Percentiles rank a stretch among this genome's conserved stretches.
These are phyloP conservation scores for Acanthosoma haemorrhoidale DNA, from an alignment of 2,888 invertebrate genomes.

Conservation along the genomic window DNA sequence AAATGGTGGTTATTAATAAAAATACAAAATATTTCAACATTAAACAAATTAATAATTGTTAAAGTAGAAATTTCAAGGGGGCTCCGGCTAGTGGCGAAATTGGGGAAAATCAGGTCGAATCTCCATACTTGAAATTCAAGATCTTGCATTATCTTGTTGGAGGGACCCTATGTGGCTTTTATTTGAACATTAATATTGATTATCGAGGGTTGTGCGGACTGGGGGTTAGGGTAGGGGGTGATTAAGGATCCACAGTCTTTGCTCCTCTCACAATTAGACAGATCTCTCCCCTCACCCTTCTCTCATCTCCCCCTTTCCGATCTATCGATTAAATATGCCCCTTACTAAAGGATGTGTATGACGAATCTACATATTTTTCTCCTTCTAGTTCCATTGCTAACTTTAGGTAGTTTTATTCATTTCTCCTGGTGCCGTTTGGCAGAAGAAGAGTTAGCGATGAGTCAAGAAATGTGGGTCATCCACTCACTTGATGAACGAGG, in stretches of 20 bases:
- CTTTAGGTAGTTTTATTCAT: too few species aligned
- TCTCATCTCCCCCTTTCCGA: slow-evolving; percentile 39
- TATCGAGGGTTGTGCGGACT: slow-evolving; percentile 38
- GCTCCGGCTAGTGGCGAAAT: too few species aligned
- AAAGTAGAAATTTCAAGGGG: too few species aligned
- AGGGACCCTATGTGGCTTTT: slow-evolving; percentile 35
- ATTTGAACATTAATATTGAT: slow-evolving; percentile 42
- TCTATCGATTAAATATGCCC: slow-evolving; percentile 42
- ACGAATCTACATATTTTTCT: slow-evolving; percentile 18
- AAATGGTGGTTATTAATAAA: too few species aligned
- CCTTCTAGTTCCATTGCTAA: background rate
- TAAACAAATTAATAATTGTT: too few species aligned
- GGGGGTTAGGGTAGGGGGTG: slow-evolving; percentile 36
- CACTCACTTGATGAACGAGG: too few species aligned
- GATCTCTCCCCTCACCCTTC: slow-evolving; percentile 47
- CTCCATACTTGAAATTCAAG: background rate
- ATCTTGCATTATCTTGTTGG: background rate
- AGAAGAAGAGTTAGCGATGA: too few species aligned
- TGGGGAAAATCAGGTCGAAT: too few species aligned
- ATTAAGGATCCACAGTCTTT: slow-evolving; percentile 42
- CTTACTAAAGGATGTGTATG: slow-evolving; percentile 27
- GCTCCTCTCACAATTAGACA: slow-evolving; percentile 50
- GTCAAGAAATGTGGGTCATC: too few species aligned
- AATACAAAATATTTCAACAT: too few species aligned
- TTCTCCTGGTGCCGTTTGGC: too few species aligned